Evolutionary conservation across 2,888 invertebrate genomes (phyloP), one percentile per base, ranked within the genome.

Genomic region (Megalurothrips usitatus): DNA sequence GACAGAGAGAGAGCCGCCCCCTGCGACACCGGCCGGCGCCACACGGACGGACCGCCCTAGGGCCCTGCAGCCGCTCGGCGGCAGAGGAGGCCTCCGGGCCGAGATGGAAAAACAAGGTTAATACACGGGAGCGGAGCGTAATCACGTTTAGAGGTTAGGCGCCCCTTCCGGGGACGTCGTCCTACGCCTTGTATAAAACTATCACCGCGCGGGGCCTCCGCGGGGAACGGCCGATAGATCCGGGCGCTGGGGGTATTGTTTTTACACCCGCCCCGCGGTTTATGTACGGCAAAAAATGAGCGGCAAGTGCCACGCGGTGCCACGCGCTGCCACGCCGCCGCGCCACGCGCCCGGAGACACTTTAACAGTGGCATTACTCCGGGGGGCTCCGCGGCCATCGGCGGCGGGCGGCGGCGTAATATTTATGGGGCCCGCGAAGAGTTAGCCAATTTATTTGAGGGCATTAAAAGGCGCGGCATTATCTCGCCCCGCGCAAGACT

Each of bases 401-500:
- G 19, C 58, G 58, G 58, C 58, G 23, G 23, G 68, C 23, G 11
- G 68, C 23, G 23, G 10, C 26, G 12, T 75, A 75, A 75, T 75
- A 75, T 75, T 75, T 75, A 75, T 75, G 68, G 68, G 26, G 23
- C 68, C 23, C 12, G 23, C 68, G 23, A 75, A 75, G 68, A 75
- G 68, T 75, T 75, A 75, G 68, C 68, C 68, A 75, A 75, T 75
- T 75, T 75, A 75, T 75, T 75, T 75, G 68, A 75, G 68, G 12
- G 68, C 68, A 75, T 75, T 75, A 75, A 58, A 75, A 75, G n/a
- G n/a, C n/a, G 68, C 11, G 68, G 68, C 68, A 75, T 75, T 75
- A 75, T 75, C 26, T 26, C 68, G 68, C 58, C 6, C 58, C 17
- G 52, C 8, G 58, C 19, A 75, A 75, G 68, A 26, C 68, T 75